Evolutionary conservation across 2,797 vertebrate species (phyloP), one percentile per base, ranked within the genome.

Genomic region (Brachymystax lenok): DNA sequence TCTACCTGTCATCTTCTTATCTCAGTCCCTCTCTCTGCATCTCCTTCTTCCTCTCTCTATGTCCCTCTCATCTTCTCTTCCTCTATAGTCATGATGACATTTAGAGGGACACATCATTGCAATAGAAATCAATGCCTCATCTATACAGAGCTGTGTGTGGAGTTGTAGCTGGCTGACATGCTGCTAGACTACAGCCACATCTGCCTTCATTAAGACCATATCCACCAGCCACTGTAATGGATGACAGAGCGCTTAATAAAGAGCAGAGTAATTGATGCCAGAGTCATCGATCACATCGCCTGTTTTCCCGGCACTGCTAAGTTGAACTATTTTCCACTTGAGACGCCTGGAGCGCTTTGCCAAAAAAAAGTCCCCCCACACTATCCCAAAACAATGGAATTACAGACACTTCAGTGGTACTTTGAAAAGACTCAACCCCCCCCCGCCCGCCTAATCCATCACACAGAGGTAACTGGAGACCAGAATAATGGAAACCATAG

Each of bases 401-500:
- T 40, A 40, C 10, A 40, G 40, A 8, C 30, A 30, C 40, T 40
- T 40, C 8, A 10, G 8, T 40, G 40, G 8, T 2, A 40, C 40
- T 40, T 40, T 10, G 8, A 40, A 40, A 10, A 40, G 2, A 40
- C 40, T 40, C 40, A 40, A 40, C 40, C 7, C 40, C 40, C 40
- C 8, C 40, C 2, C 40, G 2, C 40, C 2, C 40, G 2, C 40
- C 40, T 2, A 40, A 40, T 40, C 40, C 40, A 40, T 40, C 40
- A 40, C 8, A 10, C 8, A 50, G 68, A 63, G 33, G 27, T 73
- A 68, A 40, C 56, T 68, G 71, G 63, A 78, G 30, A 66, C n/a
- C 28, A 56, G 46, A 74, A 50, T 73, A 78, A 68, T 28, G 7
- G 77, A 61, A 64, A 30, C 50, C 64, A 73, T 71, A 74, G 63